Base-by-base conservation (phyloP, 2,888 invertebrate species). In the Eupithecia tripunctaria region DNA sequence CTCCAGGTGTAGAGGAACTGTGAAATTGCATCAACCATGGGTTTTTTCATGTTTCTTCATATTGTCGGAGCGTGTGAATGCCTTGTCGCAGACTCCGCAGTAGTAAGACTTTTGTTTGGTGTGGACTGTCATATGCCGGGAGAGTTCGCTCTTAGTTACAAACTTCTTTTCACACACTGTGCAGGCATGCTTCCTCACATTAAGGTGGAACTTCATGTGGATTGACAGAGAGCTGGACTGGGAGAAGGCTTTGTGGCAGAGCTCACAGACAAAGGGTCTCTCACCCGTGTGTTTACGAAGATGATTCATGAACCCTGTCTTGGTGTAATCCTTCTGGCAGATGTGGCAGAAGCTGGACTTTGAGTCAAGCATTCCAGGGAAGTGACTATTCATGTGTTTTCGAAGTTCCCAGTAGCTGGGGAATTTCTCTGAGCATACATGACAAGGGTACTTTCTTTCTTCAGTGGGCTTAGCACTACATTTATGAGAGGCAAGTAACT, bases 41-140 rank as follows among this genome's bases (percentile, higher is more conserved):
- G 95, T 95, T 87, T 95, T 95, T 82, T 95, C 95, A 90, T 95
- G 95, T 85, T 95, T 95, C 83, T 95, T 95, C 95, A 95, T 95
- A 78, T 95, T 95, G 78, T 95, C 95, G 32, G 95, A 95, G 73
- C 95, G 92, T 77, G 95, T 95, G 82, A 95, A 95, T 65, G 95
- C 95, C 84, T 95, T 95, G 82, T 95, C 95, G 82, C 95, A 95
- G 38, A 95, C 94, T 70, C 95, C 93, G 83, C 95, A 95, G 79
- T 95, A 95, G 78, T 95, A 95, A 1, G 95, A 95, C 80, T 95
- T 95, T 80, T 95, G 95, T 81, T 95, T 95, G 21, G 95, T 95
- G 79, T 95, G 95, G 70, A 95, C 95, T 29, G 95, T 95, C 95
- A 95, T 95, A 83, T 95, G 95, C 62, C 95, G 92, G n/a, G 95